These are phyloP conservation scores for Disparrhopalites patrizii DNA, from an alignment of 2,888 invertebrate species.

Conservation along the genomic window DNA sequence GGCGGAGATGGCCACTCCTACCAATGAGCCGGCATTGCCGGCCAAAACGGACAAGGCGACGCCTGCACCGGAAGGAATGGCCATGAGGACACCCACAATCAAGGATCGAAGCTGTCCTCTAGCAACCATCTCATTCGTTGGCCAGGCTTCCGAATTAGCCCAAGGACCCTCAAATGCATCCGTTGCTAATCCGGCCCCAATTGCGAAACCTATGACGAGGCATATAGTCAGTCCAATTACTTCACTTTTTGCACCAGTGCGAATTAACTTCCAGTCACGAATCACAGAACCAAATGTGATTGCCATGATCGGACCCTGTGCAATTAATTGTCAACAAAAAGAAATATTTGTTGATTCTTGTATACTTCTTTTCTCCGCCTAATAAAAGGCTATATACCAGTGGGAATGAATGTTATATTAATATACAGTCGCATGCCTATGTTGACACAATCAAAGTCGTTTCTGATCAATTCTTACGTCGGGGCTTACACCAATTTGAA, in stretches of 20 bases:
- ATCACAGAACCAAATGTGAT: conserved; percentile 71
- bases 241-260: conserved; percentile 64
- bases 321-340: conserved; percentile 19
- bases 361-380: too few species aligned
- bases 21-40: conserved; percentile 71
- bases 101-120: conserved; percentile 53
- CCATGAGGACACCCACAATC: conserved; percentile 53
- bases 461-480: too few species aligned
- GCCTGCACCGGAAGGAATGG: conserved; percentile 71
- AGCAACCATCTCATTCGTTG: conserved; percentile 63
- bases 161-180: conserved; percentile 54
- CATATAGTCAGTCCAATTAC: conserved; percentile 64
- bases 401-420: too few species aligned
- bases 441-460: too few species aligned
- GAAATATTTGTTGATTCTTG: too few species aligned
- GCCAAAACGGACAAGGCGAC: conserved; percentile 73
- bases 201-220: conserved; percentile 64
- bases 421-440: too few species aligned
- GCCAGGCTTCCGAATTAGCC: conserved; percentile 61
- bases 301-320: conserved; percentile 71
- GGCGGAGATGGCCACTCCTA: conserved; percentile 77
- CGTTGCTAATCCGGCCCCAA: conserved; percentile 54
- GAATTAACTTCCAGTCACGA: conserved; percentile 60
- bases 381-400: too few species aligned
- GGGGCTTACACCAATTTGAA: too few species aligned